phyloP scores from a whole-genome alignment of 2,888 invertebrate genomes.

The Panopea generosa region DNA sequence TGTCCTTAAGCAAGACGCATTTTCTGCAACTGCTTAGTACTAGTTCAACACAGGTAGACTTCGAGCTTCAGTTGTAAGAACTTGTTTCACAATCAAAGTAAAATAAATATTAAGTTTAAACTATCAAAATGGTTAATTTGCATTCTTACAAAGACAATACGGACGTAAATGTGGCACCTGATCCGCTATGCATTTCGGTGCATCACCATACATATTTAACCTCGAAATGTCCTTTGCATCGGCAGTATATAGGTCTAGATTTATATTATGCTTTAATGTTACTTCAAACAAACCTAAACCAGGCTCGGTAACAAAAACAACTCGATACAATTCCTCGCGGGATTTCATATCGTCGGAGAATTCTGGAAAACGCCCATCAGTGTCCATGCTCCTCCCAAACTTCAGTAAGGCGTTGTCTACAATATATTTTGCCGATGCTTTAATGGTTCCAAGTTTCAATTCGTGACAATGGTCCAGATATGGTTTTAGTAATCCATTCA shows the following conservation, averaged over 20 bases:
- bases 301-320: conserved; percentile 91
- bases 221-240: conserved; percentile 91
- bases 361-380: conserved; percentile 93
- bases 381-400: conserved; percentile 91
- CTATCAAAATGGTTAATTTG: no score
- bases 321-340: conserved; percentile 90
- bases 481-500: conserved; percentile 89
- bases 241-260: conserved; percentile 88
- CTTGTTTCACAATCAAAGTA: no score
- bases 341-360: conserved; percentile 89
- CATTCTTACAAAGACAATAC: conserved; percentile 92
- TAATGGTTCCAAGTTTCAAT: conserved; percentile 87
- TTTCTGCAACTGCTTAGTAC: no score
- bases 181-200: conserved; percentile 92
- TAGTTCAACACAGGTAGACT: no score
- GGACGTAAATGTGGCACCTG: conserved; percentile 89
- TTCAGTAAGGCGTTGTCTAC: conserved; percentile 90
- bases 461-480: conserved; percentile 81
- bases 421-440: conserved; percentile 90
- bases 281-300: conserved; percentile 93
- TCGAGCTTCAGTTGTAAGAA: no score
- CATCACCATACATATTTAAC: conserved; percentile 93
- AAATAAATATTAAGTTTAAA: no score
- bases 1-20: no score
- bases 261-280: conserved; percentile 89